phyloP scores from a whole-genome alignment of 1,140 invertebrate genomes.

The Onthophagus taurus region DNA sequence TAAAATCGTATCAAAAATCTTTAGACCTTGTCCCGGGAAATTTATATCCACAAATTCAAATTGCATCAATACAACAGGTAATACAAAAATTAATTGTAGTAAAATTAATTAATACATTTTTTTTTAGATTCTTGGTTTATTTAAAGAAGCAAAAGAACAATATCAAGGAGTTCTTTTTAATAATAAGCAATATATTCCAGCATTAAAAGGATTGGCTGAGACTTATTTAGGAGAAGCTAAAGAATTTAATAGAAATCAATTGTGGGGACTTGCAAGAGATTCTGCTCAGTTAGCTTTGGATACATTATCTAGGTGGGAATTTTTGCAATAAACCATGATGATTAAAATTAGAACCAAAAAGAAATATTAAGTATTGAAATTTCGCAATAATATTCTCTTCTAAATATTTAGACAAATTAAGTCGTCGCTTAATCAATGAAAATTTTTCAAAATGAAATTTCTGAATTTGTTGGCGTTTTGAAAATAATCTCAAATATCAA shows the following conservation, averaged over 20 bases:
- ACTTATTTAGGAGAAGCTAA: slow-evolving; percentile 56
- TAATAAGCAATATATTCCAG: slow-evolving; percentile 58
- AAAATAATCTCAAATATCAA: not conserved
- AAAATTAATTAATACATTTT: slow-evolving; percentile 14
- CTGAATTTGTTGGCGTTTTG: not conserved
- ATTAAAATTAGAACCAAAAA: no score
- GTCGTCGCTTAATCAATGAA: not conserved
- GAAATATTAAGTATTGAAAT: not conserved
- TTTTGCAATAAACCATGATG: no score
- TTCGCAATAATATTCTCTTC: not conserved
- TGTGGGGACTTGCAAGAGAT: slow-evolving; percentile 56
- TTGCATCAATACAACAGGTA: slow-evolving; percentile 68
- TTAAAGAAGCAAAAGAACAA: slow-evolving; percentile 57
- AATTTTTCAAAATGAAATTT: not conserved
- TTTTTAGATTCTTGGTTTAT: slow-evolving; percentile 51
- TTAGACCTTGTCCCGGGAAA: slow-evolving; percentile 54
- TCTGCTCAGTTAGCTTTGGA: slow-evolving; percentile 57
- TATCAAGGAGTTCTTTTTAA: slow-evolving; percentile 57
- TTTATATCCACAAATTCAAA: slow-evolving; percentile 68
- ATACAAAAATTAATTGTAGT: not conserved
- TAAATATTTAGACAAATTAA: not conserved
- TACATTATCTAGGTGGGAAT: slow-evolving; percentile 44
- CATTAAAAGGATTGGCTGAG: slow-evolving; percentile 69
- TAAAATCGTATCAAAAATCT: slow-evolving; percentile 76
- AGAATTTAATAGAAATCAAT: slow-evolving; percentile 48